Evolutionary conservation across 2,888 invertebrate genomes (phyloP).

Genomic region (Eucera pruinosa): DNA sequence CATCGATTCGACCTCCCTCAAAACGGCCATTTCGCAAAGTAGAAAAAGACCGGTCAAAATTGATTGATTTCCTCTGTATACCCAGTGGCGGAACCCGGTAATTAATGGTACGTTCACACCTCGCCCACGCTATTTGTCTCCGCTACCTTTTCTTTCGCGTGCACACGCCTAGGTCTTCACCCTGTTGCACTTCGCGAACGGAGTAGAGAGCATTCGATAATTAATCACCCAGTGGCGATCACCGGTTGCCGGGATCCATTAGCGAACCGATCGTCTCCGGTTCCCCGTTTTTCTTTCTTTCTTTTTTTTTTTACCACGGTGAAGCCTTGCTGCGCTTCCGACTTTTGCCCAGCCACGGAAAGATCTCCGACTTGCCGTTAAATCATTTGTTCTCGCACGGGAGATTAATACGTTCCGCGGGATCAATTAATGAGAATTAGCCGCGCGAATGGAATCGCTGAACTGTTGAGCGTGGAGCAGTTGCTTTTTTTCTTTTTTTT

Average conservation of each 20-base stretch:
- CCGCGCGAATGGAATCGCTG: constrained; percentile 38
- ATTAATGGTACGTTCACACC: constrained; percentile 78
- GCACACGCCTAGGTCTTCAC: constrained; percentile 19
- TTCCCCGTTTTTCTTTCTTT: too few relatives aligned
- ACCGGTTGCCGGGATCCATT: constrained; percentile 65
- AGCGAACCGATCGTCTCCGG: constrained; percentile 65
- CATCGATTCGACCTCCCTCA: constrained; percentile 11
- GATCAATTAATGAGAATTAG: constrained; percentile 44
- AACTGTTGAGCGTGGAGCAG: constrained; percentile 9
- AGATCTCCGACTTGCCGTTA: background rate
- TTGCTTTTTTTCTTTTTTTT: too few relatives aligned
- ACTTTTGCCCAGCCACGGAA: constrained; percentile 18
- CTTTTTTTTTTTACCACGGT: constrained; percentile 48
- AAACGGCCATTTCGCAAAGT: constrained; percentile 24
- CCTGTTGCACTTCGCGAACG: constrained; percentile 14
- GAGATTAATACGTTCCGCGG: constrained; percentile 28
- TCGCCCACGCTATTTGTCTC: constrained; percentile 73
- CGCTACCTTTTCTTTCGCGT: constrained; percentile 34
- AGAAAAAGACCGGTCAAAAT: constrained; percentile 37
- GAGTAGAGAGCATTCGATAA: constrained; percentile 66
- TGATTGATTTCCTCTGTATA: constrained; percentile 48
- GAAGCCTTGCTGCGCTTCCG: constrained; percentile 41
- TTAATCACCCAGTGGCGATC: constrained; percentile 75
- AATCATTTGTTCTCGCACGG: constrained; percentile 32
- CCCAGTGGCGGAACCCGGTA: constrained; percentile 58